A percentile compares a stretch with the other conserved stretches of the same genome.
These are phyloP conservation scores for Lagopus leucura DNA, from an alignment of 2,113 vertebrate genomes.

Conservation along the genomic window DNA sequence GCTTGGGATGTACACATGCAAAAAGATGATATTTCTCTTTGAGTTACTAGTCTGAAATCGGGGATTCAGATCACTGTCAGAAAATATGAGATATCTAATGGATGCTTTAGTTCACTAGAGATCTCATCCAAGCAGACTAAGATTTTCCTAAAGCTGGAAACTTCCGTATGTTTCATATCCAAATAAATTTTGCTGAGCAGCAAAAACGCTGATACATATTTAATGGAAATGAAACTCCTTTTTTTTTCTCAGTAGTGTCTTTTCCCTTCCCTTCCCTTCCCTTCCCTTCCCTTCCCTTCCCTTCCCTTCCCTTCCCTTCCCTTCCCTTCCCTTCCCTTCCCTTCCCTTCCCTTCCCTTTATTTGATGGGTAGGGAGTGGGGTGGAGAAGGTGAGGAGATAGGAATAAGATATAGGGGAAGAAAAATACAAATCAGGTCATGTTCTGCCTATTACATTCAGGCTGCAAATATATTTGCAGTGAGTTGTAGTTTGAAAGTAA, in stretches of 20 bases:
- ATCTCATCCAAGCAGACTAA: not conserved
- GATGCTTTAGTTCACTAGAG: not conserved
- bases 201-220: not conserved
- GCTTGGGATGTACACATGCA: not conserved
- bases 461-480: not conserved
- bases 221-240: not conserved
- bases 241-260: not conserved
- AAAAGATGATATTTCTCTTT: not conserved
- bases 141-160: not conserved
- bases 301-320: too few species aligned
- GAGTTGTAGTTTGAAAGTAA: constrained; percentile 46
- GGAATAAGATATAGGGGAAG: not conserved
- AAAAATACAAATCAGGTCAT: not conserved
- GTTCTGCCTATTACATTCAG: not conserved
- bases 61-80: not conserved
- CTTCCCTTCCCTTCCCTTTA: too few species aligned
- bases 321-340: too few species aligned
- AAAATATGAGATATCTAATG: not conserved
- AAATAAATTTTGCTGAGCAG: not conserved
- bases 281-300: too few species aligned
- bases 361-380: too few species aligned
- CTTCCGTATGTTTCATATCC: not conserved
- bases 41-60: not conserved
- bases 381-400: not conserved
- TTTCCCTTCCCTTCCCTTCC: too few species aligned